Evolutionary conservation across 1,140 invertebrate genomes (phyloP).

Genomic region (Apis mellifera): DNA sequence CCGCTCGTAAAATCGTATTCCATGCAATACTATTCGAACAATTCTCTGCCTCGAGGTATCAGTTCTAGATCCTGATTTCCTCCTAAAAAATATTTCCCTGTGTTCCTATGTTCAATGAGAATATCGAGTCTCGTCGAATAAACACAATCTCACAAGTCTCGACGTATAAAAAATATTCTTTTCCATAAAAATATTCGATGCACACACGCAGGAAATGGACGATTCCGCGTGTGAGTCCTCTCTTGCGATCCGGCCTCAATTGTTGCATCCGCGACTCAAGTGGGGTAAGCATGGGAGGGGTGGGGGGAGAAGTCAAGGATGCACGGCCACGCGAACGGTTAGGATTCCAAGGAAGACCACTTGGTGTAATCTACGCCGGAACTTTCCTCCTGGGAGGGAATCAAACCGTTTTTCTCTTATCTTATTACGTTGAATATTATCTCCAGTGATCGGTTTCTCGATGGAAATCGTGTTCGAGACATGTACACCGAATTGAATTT

Average conservation of each 20-base stretch:
- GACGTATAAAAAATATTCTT: background rate
- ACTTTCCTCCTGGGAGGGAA: conserved; percentile 36
- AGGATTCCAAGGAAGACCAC: conserved; percentile 74
- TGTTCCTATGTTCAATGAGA: background rate
- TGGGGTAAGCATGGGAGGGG: background rate
- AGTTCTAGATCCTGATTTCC: background rate
- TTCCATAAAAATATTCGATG: conserved; percentile 5
- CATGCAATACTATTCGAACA: background rate
- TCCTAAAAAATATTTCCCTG: conserved; percentile 13
- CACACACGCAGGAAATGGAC: conserved; percentile 1
- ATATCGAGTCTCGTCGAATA: background rate
- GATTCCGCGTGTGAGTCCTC: background rate
- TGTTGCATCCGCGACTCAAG: conserved; percentile 8
- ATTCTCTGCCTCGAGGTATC: background rate
- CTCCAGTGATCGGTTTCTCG: conserved; percentile 10
- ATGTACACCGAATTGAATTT: background rate
- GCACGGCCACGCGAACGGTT: conserved; percentile 29
- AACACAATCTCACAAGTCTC: background rate
- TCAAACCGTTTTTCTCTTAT: conserved; percentile 55
- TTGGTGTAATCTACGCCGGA: conserved; percentile 72
- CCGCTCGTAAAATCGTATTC: background rate
- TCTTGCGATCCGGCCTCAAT: conserved; percentile 24
- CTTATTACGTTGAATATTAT: conserved; percentile 57
- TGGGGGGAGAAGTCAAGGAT: conserved; percentile 29
- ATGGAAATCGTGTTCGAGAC: background rate